Base-by-base conservation (phyloP, 2,113 vertebrate genomes). In the Actenoides lindsayi region DNA sequence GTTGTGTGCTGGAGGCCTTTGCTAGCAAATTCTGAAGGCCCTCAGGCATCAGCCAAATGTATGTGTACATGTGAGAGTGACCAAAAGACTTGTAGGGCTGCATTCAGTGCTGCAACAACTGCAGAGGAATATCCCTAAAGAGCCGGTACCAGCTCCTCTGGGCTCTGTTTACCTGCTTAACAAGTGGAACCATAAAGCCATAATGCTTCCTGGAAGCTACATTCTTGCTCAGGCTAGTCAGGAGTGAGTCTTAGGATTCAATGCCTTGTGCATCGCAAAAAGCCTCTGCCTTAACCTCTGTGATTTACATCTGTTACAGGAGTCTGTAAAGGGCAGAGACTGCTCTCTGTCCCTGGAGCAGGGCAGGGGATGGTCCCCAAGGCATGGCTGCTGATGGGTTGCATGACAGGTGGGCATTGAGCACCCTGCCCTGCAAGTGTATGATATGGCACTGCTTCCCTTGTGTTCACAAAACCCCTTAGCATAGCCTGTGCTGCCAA, bases 391-490 rank as follows among this genome's bases (percentile, higher is more conserved):
- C 42, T 21, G 5, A 2, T 6, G 20, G 16, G 31, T 42, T 42
- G 27, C 14, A 11, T 35, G 35, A 16, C 25, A 35, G 25, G 31
- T 1, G 2, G n/a, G 20, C 35, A 14, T 35, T 57, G 16, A 64
- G 30, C 2, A 1, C 24, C 39, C 10, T 56, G 64, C 41, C 10
- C 30, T 64, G 28, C 1, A 3, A 56, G 18, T 1, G 0, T 37
- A 15, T 31, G 10, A 16, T 14, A 37, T 31, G 31, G 13, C 57
- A 54, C 16, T 30, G 16, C 46, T 76, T 23, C 33, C 63, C 7
- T 48, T 9, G 7, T 6, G 5, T 41, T 83, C 14, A 20, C 28
- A 48, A 54, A 76, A 60, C 25, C 46, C 46, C 24, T 56, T 3
- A 4, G 30, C 16, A 7, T 56, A 42, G 13, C 13, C 7, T 62